Evolutionary conservation across 2,797 vertebrate genomes (phyloP).

Genomic region (Anguilla pacifica): DNA sequence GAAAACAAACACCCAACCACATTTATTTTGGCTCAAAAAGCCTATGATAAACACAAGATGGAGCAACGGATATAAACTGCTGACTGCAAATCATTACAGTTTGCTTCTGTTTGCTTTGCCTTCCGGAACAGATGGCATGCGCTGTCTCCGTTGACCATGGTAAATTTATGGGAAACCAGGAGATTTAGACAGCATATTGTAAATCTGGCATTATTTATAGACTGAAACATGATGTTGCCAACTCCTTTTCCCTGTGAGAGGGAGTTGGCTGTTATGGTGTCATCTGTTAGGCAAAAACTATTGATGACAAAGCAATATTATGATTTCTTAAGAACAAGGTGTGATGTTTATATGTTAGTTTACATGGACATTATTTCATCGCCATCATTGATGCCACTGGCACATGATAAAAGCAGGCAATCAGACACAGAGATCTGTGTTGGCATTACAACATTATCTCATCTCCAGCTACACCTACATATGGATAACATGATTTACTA

Average conservation of each 20-base stretch:
- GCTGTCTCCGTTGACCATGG: not conserved
- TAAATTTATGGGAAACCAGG: conserved; percentile 4
- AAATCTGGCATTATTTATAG: not conserved
- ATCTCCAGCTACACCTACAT: not conserved
- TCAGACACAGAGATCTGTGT: not conserved
- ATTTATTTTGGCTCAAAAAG: conserved; percentile 12
- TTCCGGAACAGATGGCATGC: conserved; percentile 31
- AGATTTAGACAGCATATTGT: conserved; percentile 10
- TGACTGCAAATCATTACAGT: conserved; percentile 25
- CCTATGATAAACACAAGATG: conserved; percentile 14
- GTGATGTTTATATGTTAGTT: not conserved
- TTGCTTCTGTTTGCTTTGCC: conserved; percentile 28
- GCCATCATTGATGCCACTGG: not conserved
- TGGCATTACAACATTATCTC: not conserved
- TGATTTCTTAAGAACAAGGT: not conserved
- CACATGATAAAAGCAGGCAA: not conserved
- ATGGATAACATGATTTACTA: too few relatives aligned
- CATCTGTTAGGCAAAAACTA: not conserved
- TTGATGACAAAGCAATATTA: not conserved
- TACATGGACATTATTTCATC: not conserved
- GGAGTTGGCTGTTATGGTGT: not conserved
- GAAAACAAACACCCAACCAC: not conserved
- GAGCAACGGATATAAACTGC: not conserved
- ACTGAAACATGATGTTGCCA: not conserved
- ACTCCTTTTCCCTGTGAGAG: not conserved